These are phyloP conservation scores for Trigoniulus corallinus DNA, from an alignment of 1,140 invertebrate species.

Conservation along the genomic window DNA sequence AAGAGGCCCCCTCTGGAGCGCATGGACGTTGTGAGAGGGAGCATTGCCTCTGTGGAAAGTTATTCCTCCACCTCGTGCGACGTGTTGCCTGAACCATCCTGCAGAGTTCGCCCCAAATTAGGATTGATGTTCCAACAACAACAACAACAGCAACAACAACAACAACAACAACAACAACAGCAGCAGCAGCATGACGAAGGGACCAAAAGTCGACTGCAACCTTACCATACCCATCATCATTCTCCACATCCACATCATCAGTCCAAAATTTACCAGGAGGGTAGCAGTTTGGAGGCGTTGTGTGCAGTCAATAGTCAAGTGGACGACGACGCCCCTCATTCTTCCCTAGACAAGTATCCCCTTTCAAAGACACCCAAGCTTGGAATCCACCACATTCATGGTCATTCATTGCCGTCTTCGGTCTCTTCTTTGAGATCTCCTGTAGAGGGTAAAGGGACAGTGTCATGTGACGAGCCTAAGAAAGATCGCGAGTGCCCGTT, in stretches of 20 bases:
- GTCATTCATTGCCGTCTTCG: too few species aligned
- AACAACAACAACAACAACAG: slow-evolving; percentile 21
- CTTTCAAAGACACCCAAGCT: too few species aligned
- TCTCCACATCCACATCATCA: too few species aligned
- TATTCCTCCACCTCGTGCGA: too few species aligned
- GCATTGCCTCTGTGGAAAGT: background rate
- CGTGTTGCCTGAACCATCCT: too few species aligned
- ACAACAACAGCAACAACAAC: slow-evolving; percentile 3
- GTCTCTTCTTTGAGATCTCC: too few species aligned
- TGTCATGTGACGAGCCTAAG: background rate
- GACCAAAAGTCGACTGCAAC: slow-evolving; percentile 13
- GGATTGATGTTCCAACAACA: background rate
- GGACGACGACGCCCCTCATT: too few species aligned
- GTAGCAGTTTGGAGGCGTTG: too few species aligned
- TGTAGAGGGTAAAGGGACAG: background rate
- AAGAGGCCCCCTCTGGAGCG: background rate
- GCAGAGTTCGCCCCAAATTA: background rate
- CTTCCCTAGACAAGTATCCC: too few species aligned
- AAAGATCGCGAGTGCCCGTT: slow-evolving; percentile 31
- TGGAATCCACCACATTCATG: too few species aligned
- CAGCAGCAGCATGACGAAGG: slow-evolving; percentile 40
- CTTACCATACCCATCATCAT: slow-evolving; percentile 7
- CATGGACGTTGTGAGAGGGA: slow-evolving; percentile 1
- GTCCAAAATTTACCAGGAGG: too few species aligned
- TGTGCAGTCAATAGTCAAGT: too few species aligned